Base-by-base conservation (phyloP, 2,888 invertebrate genomes). In the Dinocampus coccinellae region DNA sequence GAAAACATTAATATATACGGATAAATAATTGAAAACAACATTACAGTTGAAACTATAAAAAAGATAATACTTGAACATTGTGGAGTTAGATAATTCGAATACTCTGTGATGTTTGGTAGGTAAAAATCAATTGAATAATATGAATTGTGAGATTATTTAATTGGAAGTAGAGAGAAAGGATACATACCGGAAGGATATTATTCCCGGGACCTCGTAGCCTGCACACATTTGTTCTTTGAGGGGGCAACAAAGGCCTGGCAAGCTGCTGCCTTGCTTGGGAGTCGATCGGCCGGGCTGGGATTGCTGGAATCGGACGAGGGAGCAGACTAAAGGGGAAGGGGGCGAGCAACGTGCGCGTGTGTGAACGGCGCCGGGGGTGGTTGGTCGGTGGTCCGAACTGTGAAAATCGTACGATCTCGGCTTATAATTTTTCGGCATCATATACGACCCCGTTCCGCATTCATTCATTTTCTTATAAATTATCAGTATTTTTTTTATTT, bases 301-400 rank as follows among this genome's bases (percentile, higher is more conserved):
- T 47, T 47, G 47, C 47, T 39, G 61, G 52, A 34, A 58, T 60
- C 52, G 64, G 33, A 65, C 53, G 61, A 70, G 66, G 62, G 70
- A 63, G 55, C 24, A 65, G 53, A 42, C 22, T 26, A 69, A 72
- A 55, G 73, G 52, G 47, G 42, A 55, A 52, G 52, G 63, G 55
- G 66, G 65, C 47, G 36, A 65, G 64, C 62, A 74, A 70, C 70
- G 75, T 81, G 82, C 82, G 82, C 81, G 82, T 82, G 81, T 81
- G 81, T 79, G 76, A 80, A 79, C 72, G 77, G 77, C 80, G 78
- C 81, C 80, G 82, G 82, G 82, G 82, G 81, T 82, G 82, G 82
- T 82, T 82, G 79, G 82, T 82, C 78, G 77, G 80, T 80, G 78
- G 78, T 78, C 75, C 76, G 73, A 73, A 70, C 67, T 73, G 70